A percentile compares a stretch with the other conserved stretches of the same genome.
phyloP scores from a whole-genome alignment of 2,113 vertebrate genomes.

The Scomber japonicus region DNA sequence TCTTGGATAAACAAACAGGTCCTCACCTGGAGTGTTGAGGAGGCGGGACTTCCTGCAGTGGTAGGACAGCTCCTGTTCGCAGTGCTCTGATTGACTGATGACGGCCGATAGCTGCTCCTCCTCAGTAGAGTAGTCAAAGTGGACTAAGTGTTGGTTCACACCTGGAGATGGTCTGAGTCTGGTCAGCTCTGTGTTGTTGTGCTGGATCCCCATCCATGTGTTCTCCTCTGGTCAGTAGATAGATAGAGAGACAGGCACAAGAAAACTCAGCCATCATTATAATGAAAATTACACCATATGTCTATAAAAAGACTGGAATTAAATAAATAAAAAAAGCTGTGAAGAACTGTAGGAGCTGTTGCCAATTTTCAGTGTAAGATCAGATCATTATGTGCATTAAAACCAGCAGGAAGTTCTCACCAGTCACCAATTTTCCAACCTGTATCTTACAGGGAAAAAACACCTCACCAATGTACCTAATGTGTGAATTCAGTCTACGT shows the following conservation, averaged over 20 bases:
- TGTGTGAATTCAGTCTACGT: no score
- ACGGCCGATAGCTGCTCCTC: slow-evolving; percentile 89
- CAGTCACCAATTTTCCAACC: no score
- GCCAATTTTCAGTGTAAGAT: no score
- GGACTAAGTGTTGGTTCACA: slow-evolving; percentile 80
- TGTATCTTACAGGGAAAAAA: no score
- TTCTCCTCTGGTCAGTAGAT: slow-evolving; percentile 73
- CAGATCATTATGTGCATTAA: no score
- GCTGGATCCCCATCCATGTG: slow-evolving; percentile 91
- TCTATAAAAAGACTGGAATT: no score
- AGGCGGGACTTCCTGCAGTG: slow-evolving; percentile 94
- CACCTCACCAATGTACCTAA: no score
- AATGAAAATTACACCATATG: neutral
- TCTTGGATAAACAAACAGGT: neutral
- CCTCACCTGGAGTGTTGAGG: slow-evolving; percentile 87
- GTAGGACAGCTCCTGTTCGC: slow-evolving; percentile 93
- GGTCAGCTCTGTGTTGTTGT: slow-evolving; percentile 92
- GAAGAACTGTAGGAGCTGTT: no score
- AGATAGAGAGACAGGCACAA: neutral
- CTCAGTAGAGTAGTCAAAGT: slow-evolving; percentile 89
- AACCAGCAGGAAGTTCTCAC: no score
- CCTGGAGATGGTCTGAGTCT: slow-evolving; percentile 85
- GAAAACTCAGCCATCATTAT: neutral
- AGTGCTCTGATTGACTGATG: slow-evolving; percentile 90
- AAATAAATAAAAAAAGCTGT: no score